These are phyloP conservation scores for Eurois occulta DNA, from an alignment of 2,888 invertebrate genomes.

Conservation along the genomic window DNA sequence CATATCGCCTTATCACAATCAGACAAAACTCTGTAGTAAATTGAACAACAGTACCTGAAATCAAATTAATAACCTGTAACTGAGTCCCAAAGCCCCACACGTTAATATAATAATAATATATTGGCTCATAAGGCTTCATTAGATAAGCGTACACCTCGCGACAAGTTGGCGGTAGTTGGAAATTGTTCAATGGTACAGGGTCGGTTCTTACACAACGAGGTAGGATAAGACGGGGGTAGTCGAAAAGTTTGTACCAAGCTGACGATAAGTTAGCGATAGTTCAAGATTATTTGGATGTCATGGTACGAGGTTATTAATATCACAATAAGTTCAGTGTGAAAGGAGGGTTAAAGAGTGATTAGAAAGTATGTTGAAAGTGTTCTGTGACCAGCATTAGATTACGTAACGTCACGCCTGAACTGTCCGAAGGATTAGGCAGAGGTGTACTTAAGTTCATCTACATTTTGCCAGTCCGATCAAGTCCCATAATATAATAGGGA, in stretches of 20 bases:
- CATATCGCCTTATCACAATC: neutral
- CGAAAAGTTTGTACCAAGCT: slow-evolving; percentile 50
- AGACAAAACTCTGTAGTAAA: neutral
- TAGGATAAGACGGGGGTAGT: slow-evolving; percentile 54
- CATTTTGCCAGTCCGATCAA: neutral
- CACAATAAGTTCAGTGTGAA: neutral
- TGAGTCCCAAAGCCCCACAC: slow-evolving; percentile 51
- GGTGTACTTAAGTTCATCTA: neutral
- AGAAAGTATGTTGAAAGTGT: neutral
- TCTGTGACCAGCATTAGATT: neutral
- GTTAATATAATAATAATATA: slow-evolving; percentile 81
- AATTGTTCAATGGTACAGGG: slow-evolving; percentile 68
- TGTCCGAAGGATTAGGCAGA: neutral
- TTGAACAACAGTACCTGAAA: neutral
- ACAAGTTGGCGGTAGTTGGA: slow-evolving; percentile 65
- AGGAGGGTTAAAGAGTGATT: neutral
- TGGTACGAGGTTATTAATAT: slow-evolving; percentile 7
- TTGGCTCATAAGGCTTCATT: slow-evolving; percentile 84
- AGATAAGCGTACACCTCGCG: slow-evolving; percentile 67
- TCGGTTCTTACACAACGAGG: neutral
- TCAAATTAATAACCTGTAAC: slow-evolving; percentile 2
- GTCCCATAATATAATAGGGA: neutral
- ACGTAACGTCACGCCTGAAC: neutral
- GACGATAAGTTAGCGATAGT: slow-evolving; percentile 28
- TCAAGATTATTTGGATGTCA: neutral